Base-by-base conservation (phyloP, 1,140 invertebrate genomes). In the Anastrepha ludens region DNA sequence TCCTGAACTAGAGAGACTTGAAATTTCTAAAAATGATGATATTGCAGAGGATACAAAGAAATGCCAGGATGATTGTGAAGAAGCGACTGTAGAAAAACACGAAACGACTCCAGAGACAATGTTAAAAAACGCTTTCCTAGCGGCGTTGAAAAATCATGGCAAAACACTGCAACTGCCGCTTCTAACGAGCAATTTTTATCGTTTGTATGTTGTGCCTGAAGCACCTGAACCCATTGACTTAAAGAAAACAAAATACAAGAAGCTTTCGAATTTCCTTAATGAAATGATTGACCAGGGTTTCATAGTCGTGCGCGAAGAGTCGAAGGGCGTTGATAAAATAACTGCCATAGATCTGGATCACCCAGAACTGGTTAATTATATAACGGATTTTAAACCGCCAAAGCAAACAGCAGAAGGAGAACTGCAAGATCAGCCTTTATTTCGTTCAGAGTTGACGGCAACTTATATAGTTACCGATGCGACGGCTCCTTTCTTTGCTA, bases 201-300 rank as follows among this genome's bases (percentile, higher is more conserved):
- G 97, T 88, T 95, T 96, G 89, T 95, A 98, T 93, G 95, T 98
- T 91, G 94, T 97, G 85, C 94, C 95, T 29, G 95, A 95, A 1
- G 89, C 95, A 6, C 94, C 94, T 29, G 94, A 94, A 87, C 94
- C 93, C 15, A 93, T 99, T 62, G 98, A 98, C 92, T 94, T 98
- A 2, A 99, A 98, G 92, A 98, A 98, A 92, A 97, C 97, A 15
- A 96, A 95, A 29, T 98, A 96, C 91, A 98, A 98, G 94, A 99
- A 98, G 93, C 93, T 99, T 86, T 96, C 97, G 9, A 96, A 96
- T 85, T 98, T 98, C 93, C 93, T 98, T 29, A 94, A 95, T 87
- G 94, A 94, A 88, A 96, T 96, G 96, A 94, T 93, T 87, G 90
- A 94, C 93, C 94, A 96, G 90, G 95, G 95, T 7, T 93, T 96